Evolutionary conservation across 1,140 invertebrate species (phyloP).

Genomic region (Oedothorax gibbosus): DNA sequence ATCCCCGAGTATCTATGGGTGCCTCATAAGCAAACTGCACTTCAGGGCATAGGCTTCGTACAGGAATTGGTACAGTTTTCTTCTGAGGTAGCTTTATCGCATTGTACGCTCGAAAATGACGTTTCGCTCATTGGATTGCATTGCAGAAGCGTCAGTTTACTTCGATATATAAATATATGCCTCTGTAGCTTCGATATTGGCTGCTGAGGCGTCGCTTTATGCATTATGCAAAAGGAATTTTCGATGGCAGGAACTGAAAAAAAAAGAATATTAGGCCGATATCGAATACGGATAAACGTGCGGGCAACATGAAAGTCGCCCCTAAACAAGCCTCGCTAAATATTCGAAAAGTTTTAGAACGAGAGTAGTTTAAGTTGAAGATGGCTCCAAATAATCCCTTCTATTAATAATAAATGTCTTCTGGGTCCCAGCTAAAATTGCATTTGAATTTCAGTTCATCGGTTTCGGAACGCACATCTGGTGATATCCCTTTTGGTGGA

Average conservation of each 20-base stretch:
- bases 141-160: no score
- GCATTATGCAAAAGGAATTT: conserved; percentile 39
- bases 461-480: no score
- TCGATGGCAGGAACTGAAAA: conserved; percentile 22
- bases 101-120: no score
- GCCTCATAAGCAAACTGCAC: no score
- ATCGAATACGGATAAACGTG: conserved; percentile 51
- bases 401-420: background rate
- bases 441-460: background rate
- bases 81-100: no score
- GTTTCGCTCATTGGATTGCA: no score
- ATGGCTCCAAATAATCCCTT: background rate
- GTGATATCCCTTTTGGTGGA: no score
- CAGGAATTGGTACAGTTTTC: no score
- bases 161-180: no score
- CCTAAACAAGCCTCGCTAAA: conserved; percentile 29
- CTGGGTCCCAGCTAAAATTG: background rate
- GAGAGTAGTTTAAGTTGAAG: conserved; percentile 23
- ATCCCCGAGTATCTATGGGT: no score
- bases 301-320: conserved; percentile 30
- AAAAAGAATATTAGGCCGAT: conserved; percentile 45
- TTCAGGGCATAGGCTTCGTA: no score
- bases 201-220: conserved; percentile 14
- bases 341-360: background rate
- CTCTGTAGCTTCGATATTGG: no score